A percentile compares a stretch with the other conserved stretches of the same genome.
These are phyloP conservation scores for Tychaedon coryphoeus DNA, from an alignment of 2,113 vertebrate genomes.

Conservation along the genomic window DNA sequence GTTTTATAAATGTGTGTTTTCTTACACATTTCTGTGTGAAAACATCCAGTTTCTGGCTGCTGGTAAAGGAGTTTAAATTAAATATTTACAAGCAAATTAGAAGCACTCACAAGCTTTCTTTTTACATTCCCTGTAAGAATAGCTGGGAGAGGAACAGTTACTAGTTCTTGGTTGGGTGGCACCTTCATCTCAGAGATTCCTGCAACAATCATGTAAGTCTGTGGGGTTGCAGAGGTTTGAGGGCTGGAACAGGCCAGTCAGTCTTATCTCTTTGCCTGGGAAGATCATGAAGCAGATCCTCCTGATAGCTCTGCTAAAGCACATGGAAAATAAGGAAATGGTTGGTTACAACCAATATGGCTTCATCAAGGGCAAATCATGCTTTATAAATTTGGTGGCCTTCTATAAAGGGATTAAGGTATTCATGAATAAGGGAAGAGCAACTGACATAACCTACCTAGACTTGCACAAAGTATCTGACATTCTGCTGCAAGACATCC, in stretches of 20 bases:
- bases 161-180: background rate
- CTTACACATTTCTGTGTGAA: background rate
- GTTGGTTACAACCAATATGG: background rate
- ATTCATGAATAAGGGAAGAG: background rate
- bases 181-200: background rate
- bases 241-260: background rate
- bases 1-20: background rate
- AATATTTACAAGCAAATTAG: background rate
- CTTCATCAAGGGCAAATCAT: background rate
- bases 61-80: background rate
- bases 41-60: background rate
- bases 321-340: background rate
- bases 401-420: background rate
- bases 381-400: background rate
- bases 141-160: background rate
- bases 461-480: background rate
- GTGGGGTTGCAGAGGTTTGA: background rate
- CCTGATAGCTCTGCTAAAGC: background rate
- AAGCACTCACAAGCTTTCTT: background rate
- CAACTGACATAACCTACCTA: background rate
- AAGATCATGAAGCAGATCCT: background rate
- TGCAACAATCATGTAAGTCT: accelerated
- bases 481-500: background rate
- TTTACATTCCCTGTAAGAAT: background rate
- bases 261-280: background rate